A percentile compares a stretch with the other conserved stretches of the same genome.
Conservation (phyloP, 2,888 invertebrate species). For the Meghimatium bilineatum region DNA sequence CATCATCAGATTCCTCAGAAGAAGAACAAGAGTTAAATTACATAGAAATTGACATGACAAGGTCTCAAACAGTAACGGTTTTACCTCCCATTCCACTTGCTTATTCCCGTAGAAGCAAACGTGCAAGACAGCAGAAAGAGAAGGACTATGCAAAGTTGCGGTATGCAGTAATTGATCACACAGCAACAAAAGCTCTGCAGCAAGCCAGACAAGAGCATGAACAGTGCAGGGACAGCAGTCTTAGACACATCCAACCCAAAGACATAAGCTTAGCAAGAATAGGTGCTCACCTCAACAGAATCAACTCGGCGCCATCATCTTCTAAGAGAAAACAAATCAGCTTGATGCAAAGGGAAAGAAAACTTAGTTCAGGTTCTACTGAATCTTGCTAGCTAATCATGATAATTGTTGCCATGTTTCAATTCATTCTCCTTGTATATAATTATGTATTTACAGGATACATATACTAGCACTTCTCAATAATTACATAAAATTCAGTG, state of each 20-base stretch:
- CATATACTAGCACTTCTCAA: too few relatives aligned
- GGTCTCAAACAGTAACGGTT: conserved; percentile 26
- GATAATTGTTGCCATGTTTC: neutral
- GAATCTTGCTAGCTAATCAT: conserved; percentile 41
- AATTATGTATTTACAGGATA: neutral
- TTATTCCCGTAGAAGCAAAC: conserved; percentile 41
- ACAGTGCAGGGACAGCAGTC: conserved; percentile 70
- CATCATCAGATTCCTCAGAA: conserved; percentile 23
- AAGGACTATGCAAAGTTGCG: conserved; percentile 61
- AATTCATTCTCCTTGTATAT: neutral
- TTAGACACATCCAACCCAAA: conserved; percentile 49
- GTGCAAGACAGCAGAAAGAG: conserved; percentile 53
- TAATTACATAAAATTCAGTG: too few relatives aligned
- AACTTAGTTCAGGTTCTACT: conserved; percentile 50
- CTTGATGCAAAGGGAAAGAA: conserved; percentile 43
- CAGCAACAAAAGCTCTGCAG: conserved; percentile 74
- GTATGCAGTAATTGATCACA: conserved; percentile 76
- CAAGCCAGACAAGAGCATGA: conserved; percentile 74
- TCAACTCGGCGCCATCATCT: conserved; percentile 49
- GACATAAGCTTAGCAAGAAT: conserved; percentile 5
- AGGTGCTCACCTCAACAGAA: conserved; percentile 35
- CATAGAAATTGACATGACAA: conserved; percentile 74
- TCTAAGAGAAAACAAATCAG: conserved; percentile 45
- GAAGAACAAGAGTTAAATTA: conserved; percentile 68
- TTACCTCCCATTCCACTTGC: conserved; percentile 51